Conservation (phyloP, 2,888 invertebrate genomes). For the Coleophora deauratella region DNA sequence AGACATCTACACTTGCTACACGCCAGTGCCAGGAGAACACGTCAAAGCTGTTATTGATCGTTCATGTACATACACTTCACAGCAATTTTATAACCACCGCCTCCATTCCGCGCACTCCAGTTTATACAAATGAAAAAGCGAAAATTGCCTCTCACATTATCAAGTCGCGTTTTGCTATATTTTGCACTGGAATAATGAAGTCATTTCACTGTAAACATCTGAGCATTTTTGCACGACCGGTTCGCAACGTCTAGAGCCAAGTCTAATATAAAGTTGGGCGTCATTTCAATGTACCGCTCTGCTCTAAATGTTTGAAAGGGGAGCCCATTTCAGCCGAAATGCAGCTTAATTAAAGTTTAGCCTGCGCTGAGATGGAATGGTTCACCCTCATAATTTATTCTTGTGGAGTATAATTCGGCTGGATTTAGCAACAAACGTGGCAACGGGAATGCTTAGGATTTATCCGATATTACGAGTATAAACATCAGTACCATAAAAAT, state of each 20-base stretch:
- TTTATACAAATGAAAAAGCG: constrained; percentile 12
- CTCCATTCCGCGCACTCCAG: no score
- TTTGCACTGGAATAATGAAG: constrained; percentile 29
- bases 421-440: constrained; percentile 56
- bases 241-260: constrained; percentile 22
- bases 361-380: constrained; percentile 53
- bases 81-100: no score
- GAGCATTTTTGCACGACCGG: constrained; percentile 36
- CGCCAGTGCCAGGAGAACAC: no score
- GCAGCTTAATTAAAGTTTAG: constrained; percentile 67
- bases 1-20: no score
- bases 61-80: no score
- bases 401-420: constrained; percentile 54
- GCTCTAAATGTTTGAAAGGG: constrained; percentile 55
- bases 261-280: constrained; percentile 23
- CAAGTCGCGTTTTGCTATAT: constrained; percentile 27
- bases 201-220: constrained; percentile 28
- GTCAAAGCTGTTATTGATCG: no score
- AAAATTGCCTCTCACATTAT: constrained; percentile 31
- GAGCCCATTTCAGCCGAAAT: constrained; percentile 55
- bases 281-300: constrained; percentile 35
- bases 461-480: constrained; percentile 10
- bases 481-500: no score
- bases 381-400: constrained; percentile 64
- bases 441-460: constrained; percentile 43